phyloP scores from a whole-genome alignment of 1,140 invertebrate genomes.

The Octopus sinensis region DNA sequence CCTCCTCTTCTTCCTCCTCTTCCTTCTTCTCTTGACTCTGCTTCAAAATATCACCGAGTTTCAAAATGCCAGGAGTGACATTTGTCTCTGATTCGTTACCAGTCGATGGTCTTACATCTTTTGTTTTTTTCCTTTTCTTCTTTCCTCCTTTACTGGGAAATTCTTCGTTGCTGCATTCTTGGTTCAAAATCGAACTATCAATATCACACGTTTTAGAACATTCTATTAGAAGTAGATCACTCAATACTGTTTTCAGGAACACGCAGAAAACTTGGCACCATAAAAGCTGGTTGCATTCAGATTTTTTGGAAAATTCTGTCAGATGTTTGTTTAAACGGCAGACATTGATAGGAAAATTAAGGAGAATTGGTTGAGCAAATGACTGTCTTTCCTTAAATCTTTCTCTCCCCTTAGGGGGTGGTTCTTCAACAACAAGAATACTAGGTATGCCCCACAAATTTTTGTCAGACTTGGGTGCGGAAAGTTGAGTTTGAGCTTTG shows the following conservation, averaged over 20 bases:
- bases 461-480: not conserved
- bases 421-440: not conserved
- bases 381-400: too few relatives aligned
- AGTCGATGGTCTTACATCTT: too few relatives aligned
- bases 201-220: not conserved
- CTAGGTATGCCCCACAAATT: not conserved
- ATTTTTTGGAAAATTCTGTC: not conserved
- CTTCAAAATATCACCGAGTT: too few relatives aligned
- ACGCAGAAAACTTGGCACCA: not conserved
- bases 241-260: not conserved
- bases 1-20: too few relatives aligned
- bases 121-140: too few relatives aligned
- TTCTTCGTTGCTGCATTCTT: too few relatives aligned
- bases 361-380: too few relatives aligned
- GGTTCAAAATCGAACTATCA: too few relatives aligned
- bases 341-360: not conserved
- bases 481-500: slow-evolving; percentile 33
- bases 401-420: not conserved
- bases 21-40: too few relatives aligned
- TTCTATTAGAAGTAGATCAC: not conserved
- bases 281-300: not conserved
- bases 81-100: too few relatives aligned
- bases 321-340: not conserved
- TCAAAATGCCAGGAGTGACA: too few relatives aligned
- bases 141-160: too few relatives aligned